Evolutionary conservation across 2,888 invertebrate genomes (phyloP).

Genomic region (Caenorhabditis sp.): DNA sequence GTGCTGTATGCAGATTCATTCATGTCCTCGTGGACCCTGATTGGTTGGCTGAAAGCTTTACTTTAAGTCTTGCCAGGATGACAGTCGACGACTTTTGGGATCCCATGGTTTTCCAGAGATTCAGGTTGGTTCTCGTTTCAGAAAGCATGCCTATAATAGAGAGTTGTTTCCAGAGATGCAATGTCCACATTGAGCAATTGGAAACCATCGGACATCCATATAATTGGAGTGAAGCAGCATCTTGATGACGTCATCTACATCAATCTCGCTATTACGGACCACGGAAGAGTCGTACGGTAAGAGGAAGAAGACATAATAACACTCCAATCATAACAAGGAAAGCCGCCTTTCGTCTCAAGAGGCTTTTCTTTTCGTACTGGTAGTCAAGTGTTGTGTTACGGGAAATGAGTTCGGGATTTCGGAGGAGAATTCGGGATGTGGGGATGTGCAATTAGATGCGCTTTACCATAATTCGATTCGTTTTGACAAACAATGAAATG

Average conservation of each 20-base stretch:
- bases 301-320: conserved; percentile 26
- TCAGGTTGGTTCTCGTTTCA: conserved; percentile 62
- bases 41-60: conserved; percentile 77
- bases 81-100: conserved; percentile 79
- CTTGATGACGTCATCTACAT: conserved; percentile 63
- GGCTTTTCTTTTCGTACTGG: conserved; percentile 23
- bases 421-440: conserved; percentile 16
- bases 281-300: conserved; percentile 63
- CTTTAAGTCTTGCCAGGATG: conserved; percentile 71
- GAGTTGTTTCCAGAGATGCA: conserved; percentile 64
- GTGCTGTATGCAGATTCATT: conserved; percentile 74
- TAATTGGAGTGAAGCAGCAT: conserved; percentile 64
- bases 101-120: conserved; percentile 76
- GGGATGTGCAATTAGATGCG: conserved; percentile 57
- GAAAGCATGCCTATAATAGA: background rate
- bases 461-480: conserved; percentile 60
- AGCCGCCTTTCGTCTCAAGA: conserved; percentile 34
- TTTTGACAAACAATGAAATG: conserved; percentile 61
- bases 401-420: conserved; percentile 52
- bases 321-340: conserved; percentile 35
- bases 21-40: conserved; percentile 73
- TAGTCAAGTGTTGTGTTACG: conserved; percentile 65
- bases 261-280: conserved; percentile 62
- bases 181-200: conserved; percentile 66
- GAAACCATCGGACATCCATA: conserved; percentile 66